These are phyloP conservation scores for Gallinago media DNA, from an alignment of 2,113 vertebrate genomes.

Conservation along the genomic window DNA sequence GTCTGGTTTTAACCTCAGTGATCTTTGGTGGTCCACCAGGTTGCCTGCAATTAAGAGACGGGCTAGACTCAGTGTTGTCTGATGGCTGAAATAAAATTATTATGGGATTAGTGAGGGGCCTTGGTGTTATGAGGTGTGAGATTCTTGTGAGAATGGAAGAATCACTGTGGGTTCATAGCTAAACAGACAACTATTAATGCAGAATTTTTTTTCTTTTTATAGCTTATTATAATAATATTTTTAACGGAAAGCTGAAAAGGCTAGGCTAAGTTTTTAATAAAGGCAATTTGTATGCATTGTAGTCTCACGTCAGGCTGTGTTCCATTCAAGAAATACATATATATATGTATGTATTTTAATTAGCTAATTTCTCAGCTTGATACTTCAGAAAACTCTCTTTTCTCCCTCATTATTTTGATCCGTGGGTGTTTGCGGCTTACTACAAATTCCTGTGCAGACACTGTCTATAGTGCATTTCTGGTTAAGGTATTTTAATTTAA, in stretches of 20 bases:
- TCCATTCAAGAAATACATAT: background rate
- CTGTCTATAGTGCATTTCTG: background rate
- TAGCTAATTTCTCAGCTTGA: background rate
- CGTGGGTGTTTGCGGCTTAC: background rate
- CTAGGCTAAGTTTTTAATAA: background rate
- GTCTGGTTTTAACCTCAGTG: background rate
- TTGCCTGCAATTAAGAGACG: background rate
- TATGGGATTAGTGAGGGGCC: rapidly evolving
- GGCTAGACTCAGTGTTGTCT: background rate
- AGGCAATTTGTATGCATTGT: background rate
- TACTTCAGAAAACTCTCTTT: background rate
- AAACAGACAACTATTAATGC: background rate
- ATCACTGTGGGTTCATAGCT: background rate
- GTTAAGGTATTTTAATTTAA: background rate
- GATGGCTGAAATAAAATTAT: background rate
- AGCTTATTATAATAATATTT: background rate
- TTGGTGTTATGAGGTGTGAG: background rate
- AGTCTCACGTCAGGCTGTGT: background rate
- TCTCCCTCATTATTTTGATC: background rate
- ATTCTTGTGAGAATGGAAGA: background rate
- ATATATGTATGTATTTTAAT: background rate
- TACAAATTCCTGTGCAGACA: background rate
- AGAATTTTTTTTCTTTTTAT: background rate
- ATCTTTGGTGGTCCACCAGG: background rate
- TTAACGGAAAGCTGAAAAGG: background rate